A percentile compares a stretch with the other conserved stretches of the same genome.
phyloP scores from a whole-genome alignment of 2,797 vertebrate species.

The Neoniphon sammara region DNA sequence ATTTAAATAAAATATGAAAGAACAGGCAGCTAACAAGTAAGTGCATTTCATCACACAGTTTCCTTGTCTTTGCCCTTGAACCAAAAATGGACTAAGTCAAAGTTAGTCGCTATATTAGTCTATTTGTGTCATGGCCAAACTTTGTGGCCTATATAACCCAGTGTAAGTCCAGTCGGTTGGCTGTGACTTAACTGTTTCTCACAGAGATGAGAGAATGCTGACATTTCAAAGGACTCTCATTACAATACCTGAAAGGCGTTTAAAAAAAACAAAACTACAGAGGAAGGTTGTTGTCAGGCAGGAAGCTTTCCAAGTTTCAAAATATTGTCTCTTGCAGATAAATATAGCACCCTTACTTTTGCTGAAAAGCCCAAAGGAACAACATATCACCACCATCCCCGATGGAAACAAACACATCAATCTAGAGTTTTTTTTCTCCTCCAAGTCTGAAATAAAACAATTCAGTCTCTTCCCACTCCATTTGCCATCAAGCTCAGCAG shows the following conservation, averaged over 20 bases:
- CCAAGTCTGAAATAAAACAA: conserved; percentile 73
- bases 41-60: too few relatives aligned
- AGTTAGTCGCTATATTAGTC: neutral
- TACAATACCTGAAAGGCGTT: conserved; percentile 8
- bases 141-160: neutral
- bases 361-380: conserved; percentile 64
- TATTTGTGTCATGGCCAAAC: neutral
- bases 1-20: neutral
- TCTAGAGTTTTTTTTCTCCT: conserved; percentile 57
- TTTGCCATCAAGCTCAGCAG: conserved; percentile 70
- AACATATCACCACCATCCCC: conserved; percentile 53
- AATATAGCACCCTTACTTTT: conserved; percentile 68
- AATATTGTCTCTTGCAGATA: conserved; percentile 65
- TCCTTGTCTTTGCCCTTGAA: neutral
- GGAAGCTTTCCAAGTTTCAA: conserved; percentile 51
- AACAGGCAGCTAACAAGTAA: too few relatives aligned
- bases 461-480: conserved; percentile 71
- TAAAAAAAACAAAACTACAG: conserved; percentile 28
- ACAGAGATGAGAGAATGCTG: conserved; percentile 13
- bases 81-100: too few relatives aligned
- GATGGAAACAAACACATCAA: conserved; percentile 68
- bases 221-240: conserved; percentile 29
- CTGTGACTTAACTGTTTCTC: neutral
- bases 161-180: neutral
- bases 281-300: conserved; percentile 54